phyloP scores from a whole-genome alignment of 2,113 vertebrate species.

The Callipepla squamata region DNA sequence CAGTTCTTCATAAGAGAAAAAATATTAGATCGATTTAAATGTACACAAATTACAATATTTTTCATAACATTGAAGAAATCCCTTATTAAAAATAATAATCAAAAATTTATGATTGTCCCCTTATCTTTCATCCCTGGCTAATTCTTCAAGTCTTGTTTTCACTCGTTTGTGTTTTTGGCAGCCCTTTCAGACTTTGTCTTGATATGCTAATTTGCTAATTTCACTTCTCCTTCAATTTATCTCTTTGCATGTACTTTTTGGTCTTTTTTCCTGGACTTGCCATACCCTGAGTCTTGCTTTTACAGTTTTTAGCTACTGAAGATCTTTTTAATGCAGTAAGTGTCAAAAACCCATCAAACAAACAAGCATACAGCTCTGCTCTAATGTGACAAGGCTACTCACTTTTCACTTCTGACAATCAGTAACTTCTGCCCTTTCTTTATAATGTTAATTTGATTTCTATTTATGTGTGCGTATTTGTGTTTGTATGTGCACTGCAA shows the following conservation, averaged over 20 bases:
- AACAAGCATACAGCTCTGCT: not conserved
- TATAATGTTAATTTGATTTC: not conserved
- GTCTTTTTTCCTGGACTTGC: not conserved
- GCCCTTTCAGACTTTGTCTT: not conserved
- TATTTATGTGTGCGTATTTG: not conserved
- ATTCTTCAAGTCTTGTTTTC: slow-evolving; percentile 4
- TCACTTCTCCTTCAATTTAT: not conserved
- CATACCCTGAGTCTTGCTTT: not conserved
- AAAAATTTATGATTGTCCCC: slow-evolving; percentile 6
- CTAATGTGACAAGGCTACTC: not conserved
- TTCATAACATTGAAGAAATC: slow-evolving; percentile 31
- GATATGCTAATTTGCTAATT: not conserved
- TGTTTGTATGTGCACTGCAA: not conserved
- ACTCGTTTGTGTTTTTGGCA: slow-evolving; percentile 13
- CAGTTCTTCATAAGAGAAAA: slow-evolving; percentile 52
- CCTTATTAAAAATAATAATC: slow-evolving; percentile 16
- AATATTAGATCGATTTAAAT: slow-evolving; percentile 27
- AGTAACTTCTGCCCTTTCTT: not conserved
- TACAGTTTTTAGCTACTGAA: not conserved
- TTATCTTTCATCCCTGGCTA: not conserved
- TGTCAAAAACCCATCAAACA: not conserved
- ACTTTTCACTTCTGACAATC: not conserved
- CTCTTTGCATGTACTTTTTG: not conserved
- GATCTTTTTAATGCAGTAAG: not conserved
- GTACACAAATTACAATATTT: slow-evolving; percentile 36